Evolutionary conservation across 2,113 vertebrate genomes (phyloP), one percentile per base, ranked within the genome.

Genomic region (Nycticorax nycticorax): DNA sequence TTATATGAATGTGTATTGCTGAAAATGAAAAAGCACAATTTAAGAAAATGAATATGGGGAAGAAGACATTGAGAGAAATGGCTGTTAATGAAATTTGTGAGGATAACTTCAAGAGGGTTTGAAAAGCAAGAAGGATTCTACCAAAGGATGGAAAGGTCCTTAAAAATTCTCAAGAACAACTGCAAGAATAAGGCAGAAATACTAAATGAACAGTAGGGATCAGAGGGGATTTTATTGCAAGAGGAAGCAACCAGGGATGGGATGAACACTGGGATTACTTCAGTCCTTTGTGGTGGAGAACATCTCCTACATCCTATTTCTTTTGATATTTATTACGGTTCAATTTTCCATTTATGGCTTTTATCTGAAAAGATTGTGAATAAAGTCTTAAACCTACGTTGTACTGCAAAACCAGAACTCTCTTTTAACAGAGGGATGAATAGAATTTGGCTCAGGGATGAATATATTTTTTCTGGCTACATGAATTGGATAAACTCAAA

Each of bases 361-460:
- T 15, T n/a, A 2, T 26, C 37, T 56, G 47, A 53, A 76, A 80
- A 53, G 2, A 2, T 33, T 79, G 9, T 28, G 10, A 63, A 63
- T 71, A 37, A 48, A 48, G 16, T 62, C 35, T 71, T 66, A 67
- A 80, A 59, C 10, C 3, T 32, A 16, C 20, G 33, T 50, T 26
- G 2, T 19, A 66, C n/a, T 57, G 15, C 5, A 64, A 75, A 82
- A 79, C 72, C 19, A 48, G 19, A 82, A 16, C 9, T 83, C 32
- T 22, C 0, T 59, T 85, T 83, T 7, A 50, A 21, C 12, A 32
- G 8, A 10, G 5, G 8, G 5, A 21, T 63, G 1, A 84, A 48
- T 22, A 64, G 16, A 60, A 35, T 79, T 72, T 33, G 50, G 63
- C 3, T 89, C 0, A 0, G 43, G 3, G 32, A 12, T 50, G 6